These are phyloP conservation scores for Lampris megalopsis DNA, from an alignment of 2,113 vertebrate genomes.

Conservation along the genomic window DNA sequence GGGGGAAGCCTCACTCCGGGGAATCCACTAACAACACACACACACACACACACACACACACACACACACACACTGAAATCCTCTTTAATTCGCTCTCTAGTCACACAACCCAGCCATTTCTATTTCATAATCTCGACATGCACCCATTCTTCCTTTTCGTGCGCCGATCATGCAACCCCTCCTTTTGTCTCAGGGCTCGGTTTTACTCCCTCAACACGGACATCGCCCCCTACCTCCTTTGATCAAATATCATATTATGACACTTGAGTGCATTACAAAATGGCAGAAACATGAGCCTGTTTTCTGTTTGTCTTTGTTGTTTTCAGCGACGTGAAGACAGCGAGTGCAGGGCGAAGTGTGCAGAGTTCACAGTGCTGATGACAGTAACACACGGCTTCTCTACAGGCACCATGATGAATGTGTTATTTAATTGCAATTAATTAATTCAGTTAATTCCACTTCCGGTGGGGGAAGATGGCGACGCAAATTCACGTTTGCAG, in stretches of 20 bases:
- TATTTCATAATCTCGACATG: not conserved
- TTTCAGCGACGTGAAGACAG: not conserved
- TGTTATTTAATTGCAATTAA: not conserved
- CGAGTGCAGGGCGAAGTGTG: not conserved
- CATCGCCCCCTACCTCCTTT: constrained; percentile 2
- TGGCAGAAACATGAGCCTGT: constrained; percentile 12
- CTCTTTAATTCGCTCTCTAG: constrained; percentile 7
- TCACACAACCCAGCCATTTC: not conserved
- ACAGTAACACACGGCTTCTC: not conserved
- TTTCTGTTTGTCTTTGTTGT: constrained; percentile 2
- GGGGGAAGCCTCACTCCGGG: constrained; percentile 36
- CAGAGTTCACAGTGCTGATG: not conserved
- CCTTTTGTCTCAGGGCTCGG: not conserved
- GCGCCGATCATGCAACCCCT: not conserved
- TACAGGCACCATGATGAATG: not conserved
- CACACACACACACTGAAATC: constrained; percentile 15
- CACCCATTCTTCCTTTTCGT: no score
- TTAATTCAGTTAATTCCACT: no score
- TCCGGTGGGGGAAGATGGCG: no score
- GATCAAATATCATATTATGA: constrained; percentile 18
- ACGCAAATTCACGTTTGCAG: no score
- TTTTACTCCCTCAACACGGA: not conserved
- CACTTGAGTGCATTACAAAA: not conserved
- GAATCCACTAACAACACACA: constrained; percentile 24
- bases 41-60: constrained; percentile 15